Conservation (phyloP, 2,797 vertebrate species). For the Zenarchopterus dispar region DNA sequence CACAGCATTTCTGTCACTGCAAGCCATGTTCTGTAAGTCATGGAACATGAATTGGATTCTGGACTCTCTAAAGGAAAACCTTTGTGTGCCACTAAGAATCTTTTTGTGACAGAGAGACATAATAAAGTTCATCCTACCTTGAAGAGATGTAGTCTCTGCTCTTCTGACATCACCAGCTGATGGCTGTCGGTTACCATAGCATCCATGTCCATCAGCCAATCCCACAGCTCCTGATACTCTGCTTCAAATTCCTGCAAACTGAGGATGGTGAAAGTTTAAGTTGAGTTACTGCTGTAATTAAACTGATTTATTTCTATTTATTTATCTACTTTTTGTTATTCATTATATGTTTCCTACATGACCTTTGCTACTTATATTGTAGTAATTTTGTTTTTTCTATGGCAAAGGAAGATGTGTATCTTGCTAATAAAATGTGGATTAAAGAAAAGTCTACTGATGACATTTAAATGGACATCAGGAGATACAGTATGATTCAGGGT, state of each 20-base stretch:
- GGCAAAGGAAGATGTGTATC: too few species aligned
- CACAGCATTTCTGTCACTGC: too few species aligned
- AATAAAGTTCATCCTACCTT: constrained; percentile 82
- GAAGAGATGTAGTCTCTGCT: constrained; percentile 95
- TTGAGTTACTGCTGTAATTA: constrained; percentile 4
- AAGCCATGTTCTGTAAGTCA: too few species aligned
- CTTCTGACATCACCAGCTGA: constrained; percentile 98
- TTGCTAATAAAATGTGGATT: too few species aligned
- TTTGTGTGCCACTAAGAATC: background rate
- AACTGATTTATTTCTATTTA: background rate
- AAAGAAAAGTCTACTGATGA: too few species aligned
- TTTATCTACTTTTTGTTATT: too few species aligned
- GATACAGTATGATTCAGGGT: too few species aligned
- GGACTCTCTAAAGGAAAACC: background rate
- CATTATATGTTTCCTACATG: background rate
- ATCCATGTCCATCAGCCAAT: constrained; percentile 99
- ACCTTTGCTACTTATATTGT: too few species aligned
- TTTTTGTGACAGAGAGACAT: background rate
- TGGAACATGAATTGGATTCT: too few species aligned
- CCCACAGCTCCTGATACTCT: constrained; percentile 96
- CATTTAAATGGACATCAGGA: too few species aligned
- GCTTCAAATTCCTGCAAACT: constrained; percentile 96
- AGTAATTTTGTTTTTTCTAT: too few species aligned
- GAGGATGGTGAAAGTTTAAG: constrained; percentile 59
- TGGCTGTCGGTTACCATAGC: constrained; percentile 95